These are phyloP conservation scores for Acrobasis repandana DNA, from an alignment of 2,888 invertebrate species.

Conservation along the genomic window DNA sequence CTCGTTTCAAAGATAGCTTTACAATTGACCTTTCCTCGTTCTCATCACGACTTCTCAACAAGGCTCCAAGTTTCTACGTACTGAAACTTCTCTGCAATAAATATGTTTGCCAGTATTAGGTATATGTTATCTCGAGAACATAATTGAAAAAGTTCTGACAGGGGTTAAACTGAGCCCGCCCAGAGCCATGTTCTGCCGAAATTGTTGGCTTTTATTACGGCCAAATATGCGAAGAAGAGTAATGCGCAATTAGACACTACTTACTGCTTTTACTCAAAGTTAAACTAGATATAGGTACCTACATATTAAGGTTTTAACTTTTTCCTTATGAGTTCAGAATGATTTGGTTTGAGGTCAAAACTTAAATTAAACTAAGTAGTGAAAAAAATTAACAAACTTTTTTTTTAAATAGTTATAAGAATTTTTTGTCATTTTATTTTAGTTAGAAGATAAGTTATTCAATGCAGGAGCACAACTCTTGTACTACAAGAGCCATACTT, in stretches of 20 bases:
- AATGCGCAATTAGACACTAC: slow-evolving; percentile 5
- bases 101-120: slow-evolving; percentile 58
- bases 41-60: slow-evolving; percentile 11
- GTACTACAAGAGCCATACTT: no score
- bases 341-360: no score
- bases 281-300: neutral
- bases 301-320: no score
- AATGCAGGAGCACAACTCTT: no score
- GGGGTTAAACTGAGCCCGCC: slow-evolving; percentile 55
- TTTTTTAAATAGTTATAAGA: no score
- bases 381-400: no score
- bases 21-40: slow-evolving; percentile 5
- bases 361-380: no score
- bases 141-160: slow-evolving; percentile 80
- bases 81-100: slow-evolving; percentile 56
- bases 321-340: no score
- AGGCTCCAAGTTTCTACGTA: slow-evolving; percentile 15
- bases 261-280: neutral
- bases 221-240: slow-evolving; percentile 22
- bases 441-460: no score
- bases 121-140: slow-evolving; percentile 59
- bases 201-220: slow-evolving; percentile 32
- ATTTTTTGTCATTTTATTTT: no score
- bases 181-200: slow-evolving; percentile 29
- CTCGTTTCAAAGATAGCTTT: neutral